Evolutionary conservation across 2,113 vertebrate genomes (phyloP), one percentile per base, ranked within the genome.

Genomic region (Phaethornis superciliosus): DNA sequence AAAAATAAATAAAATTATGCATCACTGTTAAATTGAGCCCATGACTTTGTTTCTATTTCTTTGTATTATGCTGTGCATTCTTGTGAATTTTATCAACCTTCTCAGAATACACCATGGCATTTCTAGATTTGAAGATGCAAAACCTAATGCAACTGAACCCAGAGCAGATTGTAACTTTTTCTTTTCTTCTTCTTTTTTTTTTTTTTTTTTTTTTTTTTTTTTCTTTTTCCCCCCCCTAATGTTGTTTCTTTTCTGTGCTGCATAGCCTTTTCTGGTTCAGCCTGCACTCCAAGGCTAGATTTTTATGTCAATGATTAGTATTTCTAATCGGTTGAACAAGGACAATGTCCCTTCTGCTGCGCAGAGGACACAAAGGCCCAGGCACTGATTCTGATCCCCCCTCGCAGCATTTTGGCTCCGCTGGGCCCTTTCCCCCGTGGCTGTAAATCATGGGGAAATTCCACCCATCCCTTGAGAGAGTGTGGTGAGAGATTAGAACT

Each of bases 301-400:
- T 96, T 97, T 95, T 64, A 94, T 96, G 95, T 96, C 95, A 95
- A 95, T 96, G 96, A 95, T 96, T 95, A 95, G 94, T 94, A 96
- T 96, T 97, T 97, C 95, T 96, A 96, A 96, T 95, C 93, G 90
- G 93, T 95, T 95, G 95, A 97, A 88, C 94, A 95, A 96, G 95
- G 93, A 95, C 96, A 96, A 95, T 93, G 92, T 95, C 93, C 95
- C 95, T 94, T 97, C 93, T 97, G 93, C 96, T 95, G 93, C 0
- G 56, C 76, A 71, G 93, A 95, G 89, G 94, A 96, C 90, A 95
- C 94, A 97, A 95, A 96, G 92, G 72, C 85, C 49, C 60, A 70
- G 91, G 87, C 94, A 82, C 95, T 90, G 91, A 96, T 95, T 95
- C 94, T 95, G 93, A 95, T 95, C 90, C 77, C 80, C 46, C 58